Evolutionary conservation across 1,140 invertebrate genomes (phyloP).

Genomic region (Dolichoris vasculosae): DNA sequence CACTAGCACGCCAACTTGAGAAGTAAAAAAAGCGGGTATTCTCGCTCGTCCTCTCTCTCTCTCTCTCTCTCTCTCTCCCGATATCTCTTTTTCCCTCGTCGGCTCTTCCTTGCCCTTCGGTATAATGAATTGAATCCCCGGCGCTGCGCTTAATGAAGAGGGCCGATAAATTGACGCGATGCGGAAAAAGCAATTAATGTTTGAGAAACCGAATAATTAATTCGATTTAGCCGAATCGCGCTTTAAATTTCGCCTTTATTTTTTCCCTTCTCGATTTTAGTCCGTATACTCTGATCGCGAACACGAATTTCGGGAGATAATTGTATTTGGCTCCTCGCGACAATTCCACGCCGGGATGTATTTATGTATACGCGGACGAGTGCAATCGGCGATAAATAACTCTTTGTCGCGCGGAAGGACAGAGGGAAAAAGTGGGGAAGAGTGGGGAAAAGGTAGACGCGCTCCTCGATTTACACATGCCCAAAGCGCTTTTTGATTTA

Average conservation of each 20-base stretch:
- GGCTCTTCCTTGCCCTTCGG: not conserved
- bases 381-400: not conserved
- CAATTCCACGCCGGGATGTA: not conserved
- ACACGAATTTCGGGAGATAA: slow-evolving; percentile 23
- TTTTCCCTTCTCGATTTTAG: not conserved
- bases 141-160: slow-evolving; percentile 16
- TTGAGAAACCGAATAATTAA: slow-evolving; percentile 40
- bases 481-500: slow-evolving; percentile 34
- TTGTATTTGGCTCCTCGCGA: slow-evolving; percentile 29
- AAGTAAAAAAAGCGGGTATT: not conserved
- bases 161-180: slow-evolving; percentile 11
- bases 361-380: not conserved
- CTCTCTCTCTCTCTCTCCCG: not conserved
- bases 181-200: slow-evolving; percentile 35
- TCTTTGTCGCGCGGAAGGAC: not conserved
- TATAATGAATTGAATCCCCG: slow-evolving; percentile 24
- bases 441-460: not conserved
- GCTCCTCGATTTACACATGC: slow-evolving; percentile 36
- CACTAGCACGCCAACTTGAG: not conserved
- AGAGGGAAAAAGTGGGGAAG: not conserved
- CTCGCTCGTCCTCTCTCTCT: not conserved
- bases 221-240: slow-evolving; percentile 30
- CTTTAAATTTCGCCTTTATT: not conserved
- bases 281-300: too few relatives aligned
- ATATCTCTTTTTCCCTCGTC: too few relatives aligned